Evolutionary conservation across 2,113 vertebrate genomes (phyloP), one percentile per base, ranked within the genome.

Genomic region (Oncorhynchus masou): DNA sequence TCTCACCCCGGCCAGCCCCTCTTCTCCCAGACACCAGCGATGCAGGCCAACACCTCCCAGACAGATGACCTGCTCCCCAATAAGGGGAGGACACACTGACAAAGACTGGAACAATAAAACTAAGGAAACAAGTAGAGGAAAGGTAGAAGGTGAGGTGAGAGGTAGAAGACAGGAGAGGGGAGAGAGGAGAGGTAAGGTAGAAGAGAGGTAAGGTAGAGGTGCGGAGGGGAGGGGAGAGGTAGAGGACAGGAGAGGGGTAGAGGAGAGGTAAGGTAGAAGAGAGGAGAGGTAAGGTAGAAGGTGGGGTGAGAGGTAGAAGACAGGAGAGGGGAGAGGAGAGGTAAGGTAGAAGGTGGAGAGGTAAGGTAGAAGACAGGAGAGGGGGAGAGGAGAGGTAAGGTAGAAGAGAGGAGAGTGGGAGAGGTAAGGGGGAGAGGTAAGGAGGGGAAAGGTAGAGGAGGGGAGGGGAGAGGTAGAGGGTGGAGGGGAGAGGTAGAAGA

Each of bases 81-180:
- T 92, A 92, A 94, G 93, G 90, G 92, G 89, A 16, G 93, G 89
- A 51, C 87, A 86, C 93, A 92, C 91, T 93, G 94, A 93, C 93
- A 93, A 90, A 94, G 93, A 92, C 85, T 81, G 92, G 92, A 89
- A 92, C 91, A 92, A 84, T 20, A 84, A 88, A 87, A 91, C 90
- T 85, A 81, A 13, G 84, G 83, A 91, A 8, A 60, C 3, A 92
- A 4, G 49, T 3, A 16, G 11, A 3, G 49, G 15, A 15, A 5
- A 31, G 31, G 5, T 31, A 31, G 4, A 31, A 5, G 29, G n/a
- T n/a, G n/a, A n/a, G n/a, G n/a, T n/a, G n/a, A n/a, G n/a, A 31
- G 31, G 5, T 31, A 31, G 4, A 31, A 5, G 29, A 29, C 4
- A 29, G 29, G 29, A 5, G 29, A 29, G 27, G 27, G 27, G 27